Conservation (phyloP, 2,888 invertebrate genomes). For the Peribatodes rhomboidaria region DNA sequence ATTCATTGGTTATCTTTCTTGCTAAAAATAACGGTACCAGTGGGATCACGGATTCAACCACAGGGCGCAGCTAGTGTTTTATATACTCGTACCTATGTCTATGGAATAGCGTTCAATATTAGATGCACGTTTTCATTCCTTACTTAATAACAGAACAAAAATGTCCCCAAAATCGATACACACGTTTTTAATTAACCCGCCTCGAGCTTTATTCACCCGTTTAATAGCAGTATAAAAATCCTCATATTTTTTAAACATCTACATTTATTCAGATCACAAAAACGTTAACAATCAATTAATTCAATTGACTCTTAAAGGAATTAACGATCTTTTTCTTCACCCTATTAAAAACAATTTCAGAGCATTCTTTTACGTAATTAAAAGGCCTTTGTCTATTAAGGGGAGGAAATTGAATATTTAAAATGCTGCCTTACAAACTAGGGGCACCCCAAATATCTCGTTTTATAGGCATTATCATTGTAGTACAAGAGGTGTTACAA, state of each 20-base stretch:
- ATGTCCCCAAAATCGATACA: slow-evolving; percentile 74
- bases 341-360: slow-evolving; percentile 52
- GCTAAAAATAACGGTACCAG: too few relatives aligned
- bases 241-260: slow-evolving; percentile 18
- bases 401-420: slow-evolving; percentile 60
- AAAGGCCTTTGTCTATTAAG: slow-evolving; percentile 53
- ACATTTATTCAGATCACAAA: slow-evolving; percentile 36
- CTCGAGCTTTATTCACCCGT: neutral
- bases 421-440: slow-evolving; percentile 52
- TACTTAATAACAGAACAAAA: too few relatives aligned
- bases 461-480: slow-evolving; percentile 42
- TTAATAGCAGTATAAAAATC: slow-evolving; percentile 5
- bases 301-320: slow-evolving; percentile 40
- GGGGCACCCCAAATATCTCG: slow-evolving; percentile 42
- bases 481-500: slow-evolving; percentile 15
- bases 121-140: too few relatives aligned
- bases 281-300: slow-evolving; percentile 45
- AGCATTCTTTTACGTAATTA: slow-evolving; percentile 52
- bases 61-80: too few relatives aligned
- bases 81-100: too few relatives aligned
- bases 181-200: neutral
- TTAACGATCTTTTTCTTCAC: slow-evolving; percentile 34
- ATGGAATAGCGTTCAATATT: too few relatives aligned
- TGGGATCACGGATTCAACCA: too few relatives aligned
- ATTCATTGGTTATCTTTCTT: too few relatives aligned